These are phyloP conservation scores for Morus bassanus DNA, from an alignment of 2,797 vertebrate species.

Conservation along the genomic window DNA sequence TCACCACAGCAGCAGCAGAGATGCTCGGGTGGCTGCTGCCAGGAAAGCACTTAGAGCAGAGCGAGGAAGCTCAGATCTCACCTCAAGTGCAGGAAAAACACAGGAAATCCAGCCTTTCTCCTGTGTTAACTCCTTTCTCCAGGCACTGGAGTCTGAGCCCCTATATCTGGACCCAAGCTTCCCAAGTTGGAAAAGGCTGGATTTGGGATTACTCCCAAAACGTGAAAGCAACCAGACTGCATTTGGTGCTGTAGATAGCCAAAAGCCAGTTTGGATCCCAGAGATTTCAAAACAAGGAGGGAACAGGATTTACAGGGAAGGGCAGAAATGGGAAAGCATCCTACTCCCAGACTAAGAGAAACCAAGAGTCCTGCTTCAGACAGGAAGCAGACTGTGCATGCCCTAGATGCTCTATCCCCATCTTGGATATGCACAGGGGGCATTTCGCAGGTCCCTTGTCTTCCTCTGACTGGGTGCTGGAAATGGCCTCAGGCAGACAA, in stretches of 20 bases:
- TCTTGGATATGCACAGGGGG: neutral
- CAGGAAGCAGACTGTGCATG: neutral
- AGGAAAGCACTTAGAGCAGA: neutral
- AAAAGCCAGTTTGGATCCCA: neutral
- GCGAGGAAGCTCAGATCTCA: neutral
- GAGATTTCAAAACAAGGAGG: neutral
- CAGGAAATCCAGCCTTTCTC: neutral
- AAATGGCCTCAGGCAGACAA: neutral
- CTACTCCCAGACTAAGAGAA: neutral
- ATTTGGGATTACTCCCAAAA: neutral
- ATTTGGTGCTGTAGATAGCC: neutral
- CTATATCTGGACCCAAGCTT: neutral
- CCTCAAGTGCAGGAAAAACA: neutral
- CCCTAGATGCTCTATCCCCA: neutral
- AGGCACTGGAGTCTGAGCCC: neutral
- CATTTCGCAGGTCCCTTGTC: neutral
- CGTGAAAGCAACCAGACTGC: fast-evolving
- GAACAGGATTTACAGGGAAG: neutral
- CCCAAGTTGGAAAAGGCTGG: neutral
- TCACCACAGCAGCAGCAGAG: neutral
- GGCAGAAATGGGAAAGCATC: neutral
- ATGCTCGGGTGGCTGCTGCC: neutral
- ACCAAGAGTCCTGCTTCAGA: neutral
- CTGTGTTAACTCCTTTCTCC: neutral
- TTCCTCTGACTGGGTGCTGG: neutral